Evolutionary conservation across 1,140 invertebrate species (phyloP).

Genomic region (Daktulosphaira vitifoliae): DNA sequence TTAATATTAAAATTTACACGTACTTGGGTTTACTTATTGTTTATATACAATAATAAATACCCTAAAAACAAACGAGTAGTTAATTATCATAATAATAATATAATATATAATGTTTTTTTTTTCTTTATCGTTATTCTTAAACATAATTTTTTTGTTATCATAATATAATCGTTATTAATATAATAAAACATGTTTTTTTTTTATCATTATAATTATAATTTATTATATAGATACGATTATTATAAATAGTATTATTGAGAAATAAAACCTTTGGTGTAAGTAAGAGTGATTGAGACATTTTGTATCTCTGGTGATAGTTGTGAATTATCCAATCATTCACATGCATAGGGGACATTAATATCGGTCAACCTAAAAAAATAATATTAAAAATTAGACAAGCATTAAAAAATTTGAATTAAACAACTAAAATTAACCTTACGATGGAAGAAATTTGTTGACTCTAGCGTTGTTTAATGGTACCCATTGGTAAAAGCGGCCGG

Average conservation of each 20-base stretch:
- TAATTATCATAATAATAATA: constrained; percentile 10
- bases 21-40: not conserved
- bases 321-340: constrained; percentile 28
- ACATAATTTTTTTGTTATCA: constrained; percentile 25
- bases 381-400: too few species aligned
- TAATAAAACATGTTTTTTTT: constrained; percentile 27
- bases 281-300: constrained; percentile 30
- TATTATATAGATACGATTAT: constrained; percentile 30
- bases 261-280: constrained; percentile 33
- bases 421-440: constrained; percentile 5
- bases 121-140: constrained; percentile 22
- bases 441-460: constrained; percentile 32
- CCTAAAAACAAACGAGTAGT: constrained; percentile 13
- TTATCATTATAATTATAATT: constrained; percentile 22
- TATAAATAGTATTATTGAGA: constrained; percentile 30
- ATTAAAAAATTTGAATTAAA: too few species aligned
- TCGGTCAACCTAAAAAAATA: constrained; percentile 8
- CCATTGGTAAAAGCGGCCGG: constrained; percentile 50
- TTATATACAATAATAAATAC: constrained; percentile 25
- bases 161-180: constrained; percentile 32
- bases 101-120: constrained; percentile 13
- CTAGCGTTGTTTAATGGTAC: constrained; percentile 45
- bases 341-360: constrained; percentile 26
- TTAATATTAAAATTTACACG: constrained; percentile 22
- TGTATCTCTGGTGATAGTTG: constrained; percentile 27